A percentile compares a stretch with the other conserved stretches of the same genome.
phyloP scores from a whole-genome alignment of 2,797 vertebrate species.

The Rallus crepitans region DNA sequence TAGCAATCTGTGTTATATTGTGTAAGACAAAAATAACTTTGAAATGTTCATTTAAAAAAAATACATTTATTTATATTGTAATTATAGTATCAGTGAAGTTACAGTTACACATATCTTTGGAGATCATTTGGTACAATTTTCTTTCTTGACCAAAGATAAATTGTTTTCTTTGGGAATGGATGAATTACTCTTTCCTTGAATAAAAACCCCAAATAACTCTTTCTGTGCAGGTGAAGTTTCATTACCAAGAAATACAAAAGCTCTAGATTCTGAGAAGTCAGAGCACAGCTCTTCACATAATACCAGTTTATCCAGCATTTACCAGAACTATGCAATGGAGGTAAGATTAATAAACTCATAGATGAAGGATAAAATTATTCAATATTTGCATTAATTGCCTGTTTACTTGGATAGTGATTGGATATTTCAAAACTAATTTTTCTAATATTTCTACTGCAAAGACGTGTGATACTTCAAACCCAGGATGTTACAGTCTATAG shows the following conservation, averaged over 20 bases:
- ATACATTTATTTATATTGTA: not conserved
- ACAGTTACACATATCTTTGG: not conserved
- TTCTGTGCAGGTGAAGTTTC: slow-evolving; percentile 75
- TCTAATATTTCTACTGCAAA: not conserved
- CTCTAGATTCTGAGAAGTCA: slow-evolving; percentile 88
- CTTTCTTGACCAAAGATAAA: not conserved
- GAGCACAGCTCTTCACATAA: slow-evolving; percentile 91
- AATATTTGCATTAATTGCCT: not conserved
- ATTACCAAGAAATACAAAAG: slow-evolving; percentile 79
- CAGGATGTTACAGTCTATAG: not conserved
- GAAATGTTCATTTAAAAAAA: not conserved
- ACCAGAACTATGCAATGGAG: slow-evolving; percentile 95
- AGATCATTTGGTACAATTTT: not conserved
- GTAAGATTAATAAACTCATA: slow-evolving; percentile 75
- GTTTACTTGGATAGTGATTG: not conserved
- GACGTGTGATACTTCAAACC: not conserved
- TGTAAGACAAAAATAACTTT: not conserved
- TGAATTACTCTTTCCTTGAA: not conserved
- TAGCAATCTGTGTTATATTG: not conserved
- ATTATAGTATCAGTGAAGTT: not conserved
- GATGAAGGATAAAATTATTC: not conserved
- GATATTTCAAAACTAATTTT: not conserved
- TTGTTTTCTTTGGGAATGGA: not conserved
- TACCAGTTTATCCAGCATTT: slow-evolving; percentile 96
- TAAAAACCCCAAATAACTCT: not conserved